Conservation (phyloP, 2,113 vertebrate species). For the Jacana jacana region DNA sequence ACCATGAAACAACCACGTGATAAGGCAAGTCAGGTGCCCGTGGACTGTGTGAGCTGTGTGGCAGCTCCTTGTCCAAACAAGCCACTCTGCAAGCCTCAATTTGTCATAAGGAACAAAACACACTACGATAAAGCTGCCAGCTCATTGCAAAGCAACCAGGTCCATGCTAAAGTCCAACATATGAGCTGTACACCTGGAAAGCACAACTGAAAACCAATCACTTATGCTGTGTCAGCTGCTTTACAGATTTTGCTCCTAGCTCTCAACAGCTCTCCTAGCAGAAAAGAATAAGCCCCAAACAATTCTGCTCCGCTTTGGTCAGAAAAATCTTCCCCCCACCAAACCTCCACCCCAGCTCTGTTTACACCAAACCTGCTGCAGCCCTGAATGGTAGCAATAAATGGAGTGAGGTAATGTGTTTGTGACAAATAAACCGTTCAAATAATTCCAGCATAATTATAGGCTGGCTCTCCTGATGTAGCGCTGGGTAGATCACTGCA, state of each 20-base stretch:
- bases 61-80: not conserved
- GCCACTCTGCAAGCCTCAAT: not conserved
- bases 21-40: not conserved
- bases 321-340: not conserved
- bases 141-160: not conserved
- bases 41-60: not conserved
- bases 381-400: not conserved
- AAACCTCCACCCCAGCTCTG: not conserved
- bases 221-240: not conserved
- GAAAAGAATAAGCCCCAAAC: not conserved
- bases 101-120: not conserved
- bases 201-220: not conserved
- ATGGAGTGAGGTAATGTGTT: conserved; percentile 32
- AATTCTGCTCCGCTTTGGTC: not conserved
- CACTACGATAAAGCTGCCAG: not conserved
- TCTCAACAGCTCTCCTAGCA: not conserved
- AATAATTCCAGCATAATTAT: conserved; percentile 20
- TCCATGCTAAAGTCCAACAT: conserved; percentile 42
- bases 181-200: not conserved
- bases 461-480: conserved; percentile 62
- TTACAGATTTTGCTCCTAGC: not conserved
- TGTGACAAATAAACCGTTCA: conserved; percentile 23
- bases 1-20: not conserved
- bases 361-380: not conserved
- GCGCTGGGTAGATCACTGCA: conserved; percentile 40